phyloP scores from a whole-genome alignment of 2,113 vertebrate species.

The Alligator sinensis region DNA sequence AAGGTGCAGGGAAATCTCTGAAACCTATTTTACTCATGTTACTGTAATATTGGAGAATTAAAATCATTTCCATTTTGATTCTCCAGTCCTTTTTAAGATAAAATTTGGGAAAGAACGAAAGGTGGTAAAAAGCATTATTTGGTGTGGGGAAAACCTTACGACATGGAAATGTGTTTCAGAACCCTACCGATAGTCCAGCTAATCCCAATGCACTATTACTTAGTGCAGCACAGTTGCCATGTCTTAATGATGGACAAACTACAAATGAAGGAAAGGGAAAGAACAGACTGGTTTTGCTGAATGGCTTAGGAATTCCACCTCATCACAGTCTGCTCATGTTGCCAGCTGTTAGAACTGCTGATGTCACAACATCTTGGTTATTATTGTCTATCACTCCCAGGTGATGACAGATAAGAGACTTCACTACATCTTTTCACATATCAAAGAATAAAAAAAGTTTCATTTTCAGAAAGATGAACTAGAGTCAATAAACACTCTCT shows the following conservation, averaged over 20 bases:
- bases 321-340: neutral
- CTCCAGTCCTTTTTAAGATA: neutral
- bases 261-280: neutral
- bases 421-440: no score
- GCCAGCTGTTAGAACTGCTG: neutral
- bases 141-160: neutral
- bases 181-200: no score
- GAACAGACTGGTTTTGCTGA: neutral
- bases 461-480: neutral
- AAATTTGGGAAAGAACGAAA: no score
- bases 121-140: no score
- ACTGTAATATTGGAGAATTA: no score
- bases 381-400: neutral
- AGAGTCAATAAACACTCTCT: neutral
- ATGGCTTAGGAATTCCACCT: neutral
- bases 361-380: neutral
- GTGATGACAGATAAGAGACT: neutral
- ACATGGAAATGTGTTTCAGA: neutral
- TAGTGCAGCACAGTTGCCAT: neutral
- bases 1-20: neutral
- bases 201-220: neutral
- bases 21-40: neutral
- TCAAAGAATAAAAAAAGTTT: neutral
- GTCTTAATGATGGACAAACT: neutral
- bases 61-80: neutral